phyloP scores from a whole-genome alignment of 2,113 vertebrate species.

The Hymenochirus boettgeri region DNA sequence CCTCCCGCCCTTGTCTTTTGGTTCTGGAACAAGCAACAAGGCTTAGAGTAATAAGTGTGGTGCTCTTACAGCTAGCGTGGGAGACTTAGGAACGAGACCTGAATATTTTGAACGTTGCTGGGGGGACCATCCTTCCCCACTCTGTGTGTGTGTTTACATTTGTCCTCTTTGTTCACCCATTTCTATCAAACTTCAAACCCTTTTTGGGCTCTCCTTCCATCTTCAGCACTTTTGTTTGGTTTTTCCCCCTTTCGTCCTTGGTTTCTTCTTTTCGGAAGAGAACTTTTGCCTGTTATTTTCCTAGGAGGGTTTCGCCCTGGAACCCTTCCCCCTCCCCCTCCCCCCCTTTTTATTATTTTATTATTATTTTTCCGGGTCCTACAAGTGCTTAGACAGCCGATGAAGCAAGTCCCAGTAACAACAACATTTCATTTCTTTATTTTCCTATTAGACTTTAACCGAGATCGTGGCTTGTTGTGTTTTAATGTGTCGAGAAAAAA shows the following conservation, averaged over 20 bases:
- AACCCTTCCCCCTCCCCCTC: neutral
- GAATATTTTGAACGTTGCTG: slow-evolving; percentile 95
- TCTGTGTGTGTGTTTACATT: slow-evolving; percentile 69
- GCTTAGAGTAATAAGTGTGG: slow-evolving; percentile 64
- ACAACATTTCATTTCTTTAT: slow-evolving; percentile 45
- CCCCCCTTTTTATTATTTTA: slow-evolving; percentile 22
- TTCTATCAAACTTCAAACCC: slow-evolving; percentile 73
- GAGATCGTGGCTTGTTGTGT: slow-evolving; percentile 32
- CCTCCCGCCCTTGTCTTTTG: slow-evolving; percentile 27
- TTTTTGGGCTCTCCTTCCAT: slow-evolving; percentile 56
- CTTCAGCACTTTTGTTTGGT: slow-evolving; percentile 40
- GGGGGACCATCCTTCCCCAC: slow-evolving; percentile 74
- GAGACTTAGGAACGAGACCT: slow-evolving; percentile 97
- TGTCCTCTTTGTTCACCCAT: slow-evolving; percentile 90
- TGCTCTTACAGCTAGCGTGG: slow-evolving; percentile 70
- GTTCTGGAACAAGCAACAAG: slow-evolving; percentile 29
- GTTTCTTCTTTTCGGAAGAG: slow-evolving; percentile 7
- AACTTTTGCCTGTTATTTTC: neutral
- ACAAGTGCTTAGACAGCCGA: too few relatives aligned
- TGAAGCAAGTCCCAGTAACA: slow-evolving; percentile 88
- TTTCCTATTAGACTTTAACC: slow-evolving; percentile 19
- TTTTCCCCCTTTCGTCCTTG: slow-evolving; percentile 32
- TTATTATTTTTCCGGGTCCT: slow-evolving; percentile 43
- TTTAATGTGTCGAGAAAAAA: slow-evolving; percentile 58
- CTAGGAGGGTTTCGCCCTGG: neutral